Evolutionary conservation across 2,888 invertebrate genomes (phyloP).

Genomic region (Daptonema setosum): DNA sequence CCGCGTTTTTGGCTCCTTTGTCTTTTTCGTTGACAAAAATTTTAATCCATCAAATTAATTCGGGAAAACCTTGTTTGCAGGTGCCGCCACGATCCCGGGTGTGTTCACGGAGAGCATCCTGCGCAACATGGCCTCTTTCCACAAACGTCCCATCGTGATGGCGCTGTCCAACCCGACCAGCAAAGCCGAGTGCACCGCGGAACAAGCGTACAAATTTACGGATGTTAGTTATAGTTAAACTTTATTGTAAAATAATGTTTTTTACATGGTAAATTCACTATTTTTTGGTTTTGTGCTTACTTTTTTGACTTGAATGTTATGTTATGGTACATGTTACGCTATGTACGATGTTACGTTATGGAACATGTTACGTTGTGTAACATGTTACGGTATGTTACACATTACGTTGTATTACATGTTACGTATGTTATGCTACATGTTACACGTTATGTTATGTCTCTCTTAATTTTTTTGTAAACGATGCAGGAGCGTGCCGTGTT

Average conservation of each 20-base stretch:
- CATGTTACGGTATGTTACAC: too few species aligned
- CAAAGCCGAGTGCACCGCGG: slow-evolving; percentile 99
- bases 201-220: slow-evolving; percentile 54
- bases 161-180: slow-evolving; percentile 92
- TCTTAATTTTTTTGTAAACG: not conserved
- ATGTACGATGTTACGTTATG: too few species aligned
- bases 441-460: too few species aligned
- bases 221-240: not conserved
- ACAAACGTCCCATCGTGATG: slow-evolving; percentile 73
- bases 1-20: too few species aligned
- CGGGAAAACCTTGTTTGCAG: slow-evolving; percentile 38
- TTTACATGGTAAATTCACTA: not conserved
- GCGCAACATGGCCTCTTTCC: slow-evolving; percentile 56
- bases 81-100: slow-evolving; percentile 73
- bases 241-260: too few species aligned
- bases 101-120: slow-evolving; percentile 78
- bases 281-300: not conserved
- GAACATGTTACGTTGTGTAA: too few species aligned
- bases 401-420: too few species aligned
- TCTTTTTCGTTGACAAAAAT: too few species aligned
- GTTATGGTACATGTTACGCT: too few species aligned
- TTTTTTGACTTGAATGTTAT: not conserved
- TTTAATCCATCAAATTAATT: too few species aligned
- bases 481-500: slow-evolving; percentile 69
- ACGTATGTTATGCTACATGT: too few species aligned